phyloP scores from a whole-genome alignment of 2,797 vertebrate species.

The Pantherophis alleghaniensis region DNA sequence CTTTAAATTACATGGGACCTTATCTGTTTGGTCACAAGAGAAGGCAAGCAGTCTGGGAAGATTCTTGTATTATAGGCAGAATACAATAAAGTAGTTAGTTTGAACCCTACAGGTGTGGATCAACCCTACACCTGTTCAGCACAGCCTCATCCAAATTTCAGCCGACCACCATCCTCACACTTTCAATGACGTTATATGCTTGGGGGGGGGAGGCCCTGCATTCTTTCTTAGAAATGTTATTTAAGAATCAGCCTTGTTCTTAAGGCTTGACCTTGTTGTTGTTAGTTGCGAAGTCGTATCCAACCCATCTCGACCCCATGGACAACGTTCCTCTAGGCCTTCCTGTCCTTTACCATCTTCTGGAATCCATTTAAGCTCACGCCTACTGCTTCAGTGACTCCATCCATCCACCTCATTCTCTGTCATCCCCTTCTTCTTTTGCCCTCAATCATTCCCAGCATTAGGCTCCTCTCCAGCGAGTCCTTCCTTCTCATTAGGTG shows the following conservation, averaged over 20 bases:
- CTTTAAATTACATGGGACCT: neutral
- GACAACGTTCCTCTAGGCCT: no score
- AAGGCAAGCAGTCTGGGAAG: neutral
- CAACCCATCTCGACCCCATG: no score
- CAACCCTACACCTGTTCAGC: neutral
- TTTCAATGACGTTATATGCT: slow-evolving; percentile 35
- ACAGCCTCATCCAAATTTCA: slow-evolving; percentile 12
- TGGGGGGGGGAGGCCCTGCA: neutral
- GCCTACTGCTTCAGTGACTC: no score
- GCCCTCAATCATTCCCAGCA: no score
- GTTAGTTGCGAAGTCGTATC: no score
- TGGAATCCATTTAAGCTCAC: no score
- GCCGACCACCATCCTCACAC: neutral
- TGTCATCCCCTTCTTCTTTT: no score
- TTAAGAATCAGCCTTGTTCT: slow-evolving; percentile 56
- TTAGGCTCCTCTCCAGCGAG: no score
- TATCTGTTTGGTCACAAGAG: neutral
- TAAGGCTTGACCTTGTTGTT: slow-evolving; percentile 35
- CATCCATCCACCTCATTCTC: no score
- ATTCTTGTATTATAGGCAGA: neutral
- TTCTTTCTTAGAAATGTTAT: slow-evolving; percentile 50
- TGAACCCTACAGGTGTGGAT: neutral
- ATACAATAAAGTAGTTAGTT: neutral
- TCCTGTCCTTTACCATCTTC: no score
- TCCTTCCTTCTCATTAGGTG: no score